A percentile compares a stretch with the other conserved stretches of the same genome.
These are phyloP conservation scores for Hypercompe scribonia DNA, from an alignment of 2,888 invertebrate species.

Conservation along the genomic window DNA sequence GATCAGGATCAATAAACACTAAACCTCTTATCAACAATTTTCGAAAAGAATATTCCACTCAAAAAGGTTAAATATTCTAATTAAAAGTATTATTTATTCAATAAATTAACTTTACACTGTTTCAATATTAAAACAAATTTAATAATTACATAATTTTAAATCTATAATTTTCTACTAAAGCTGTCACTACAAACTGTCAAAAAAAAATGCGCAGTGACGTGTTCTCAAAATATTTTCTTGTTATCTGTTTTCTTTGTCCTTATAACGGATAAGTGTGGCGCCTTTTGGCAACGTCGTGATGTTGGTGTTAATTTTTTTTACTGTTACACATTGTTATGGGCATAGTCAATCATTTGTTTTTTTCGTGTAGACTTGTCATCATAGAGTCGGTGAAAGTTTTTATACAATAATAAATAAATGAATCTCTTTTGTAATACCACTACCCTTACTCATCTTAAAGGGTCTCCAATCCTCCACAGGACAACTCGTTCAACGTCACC, in stretches of 20 bases:
- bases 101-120: too few relatives aligned
- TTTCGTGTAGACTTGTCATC: neutral
- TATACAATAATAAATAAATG: neutral
- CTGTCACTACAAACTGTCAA: neutral
- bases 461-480: too few relatives aligned
- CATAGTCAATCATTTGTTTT: neutral
- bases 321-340: neutral
- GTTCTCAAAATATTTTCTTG: constrained; percentile 45
- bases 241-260: constrained; percentile 23
- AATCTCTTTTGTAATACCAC: neutral
- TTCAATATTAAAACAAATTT: too few relatives aligned
- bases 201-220: constrained; percentile 31
- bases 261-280: constrained; percentile 35
- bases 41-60: too few relatives aligned
- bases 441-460: too few relatives aligned
- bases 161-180: neutral
- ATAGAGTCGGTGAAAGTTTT: neutral
- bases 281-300: constrained; percentile 31
- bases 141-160: neutral
- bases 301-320: constrained; percentile 19
- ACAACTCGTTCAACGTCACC: too few relatives aligned
- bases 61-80: too few relatives aligned
- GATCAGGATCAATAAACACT: too few relatives aligned
- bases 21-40: too few relatives aligned
- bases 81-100: too few relatives aligned